Evolutionary conservation across 1,140 invertebrate species (phyloP), one percentile per base, ranked within the genome.

Genomic region (Cardiocondyla obscurior): DNA sequence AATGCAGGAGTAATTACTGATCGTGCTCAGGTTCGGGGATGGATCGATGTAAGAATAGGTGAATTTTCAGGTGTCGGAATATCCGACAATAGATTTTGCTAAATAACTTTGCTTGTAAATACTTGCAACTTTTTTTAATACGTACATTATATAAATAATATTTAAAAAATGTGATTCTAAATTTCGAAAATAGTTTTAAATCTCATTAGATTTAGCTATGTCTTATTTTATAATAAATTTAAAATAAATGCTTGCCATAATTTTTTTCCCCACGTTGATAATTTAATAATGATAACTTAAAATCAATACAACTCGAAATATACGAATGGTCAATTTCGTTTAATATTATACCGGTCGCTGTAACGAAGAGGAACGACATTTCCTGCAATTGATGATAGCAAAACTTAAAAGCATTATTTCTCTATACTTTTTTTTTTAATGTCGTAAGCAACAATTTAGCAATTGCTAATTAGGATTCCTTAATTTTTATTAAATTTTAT

Each of bases 1-100:
- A 49, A 51, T 49, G 22, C 39, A 25, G 57, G 19, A 49, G 12
- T 49, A 76, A 64, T 79, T 79, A 53, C 22, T 51, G 22, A 67
- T 39, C 14, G 6, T 14, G 10, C 1, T 42, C 33, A 12, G 2
- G 14, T 36, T 67, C 0, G n/a, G 2, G n/a, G 7, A 12, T 3
- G 46, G 16, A 51, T 46, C 25, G 12, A 72, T 58, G n/a, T 36
- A 1, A 4, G 42, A 57, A 42, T 7, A 19, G 39, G 28, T 39
- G 22, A 19, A 46, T 25, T 16, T 74, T n/a, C 2, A 10, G 22
- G 2, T 30, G 28, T 2, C 36, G 1, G 1, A 8, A 1, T 46
- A 6, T n/a, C 1, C 19, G 22, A 46, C 7, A 46, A 46, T 6
- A 22, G 0, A 57, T n/a, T 46, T 8, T 33, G 28, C 28, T 2